phyloP scores from a whole-genome alignment of 2,888 invertebrate species.

The Drosophila mercatorum region DNA sequence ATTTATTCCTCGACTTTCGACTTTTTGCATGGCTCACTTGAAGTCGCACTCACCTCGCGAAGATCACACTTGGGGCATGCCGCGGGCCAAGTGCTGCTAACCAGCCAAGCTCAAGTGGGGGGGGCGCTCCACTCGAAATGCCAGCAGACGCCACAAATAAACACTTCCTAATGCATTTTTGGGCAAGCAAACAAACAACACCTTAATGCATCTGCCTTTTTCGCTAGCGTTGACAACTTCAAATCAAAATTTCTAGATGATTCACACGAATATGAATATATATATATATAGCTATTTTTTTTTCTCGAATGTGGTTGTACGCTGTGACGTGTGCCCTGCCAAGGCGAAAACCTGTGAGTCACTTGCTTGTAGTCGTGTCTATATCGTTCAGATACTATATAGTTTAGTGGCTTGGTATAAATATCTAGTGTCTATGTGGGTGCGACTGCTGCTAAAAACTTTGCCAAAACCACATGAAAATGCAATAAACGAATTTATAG shows the following conservation, averaged over 20 bases:
- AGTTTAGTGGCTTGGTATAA: slow-evolving; percentile 7
- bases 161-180: slow-evolving; percentile 55
- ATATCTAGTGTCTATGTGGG: slow-evolving; percentile 29
- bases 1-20: neutral
- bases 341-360: slow-evolving; percentile 42
- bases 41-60: slow-evolving; percentile 21
- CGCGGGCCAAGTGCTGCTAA: slow-evolving; percentile 39
- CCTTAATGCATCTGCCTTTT: slow-evolving; percentile 50
- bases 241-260: slow-evolving; percentile 39
- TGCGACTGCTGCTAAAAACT: slow-evolving; percentile 30
- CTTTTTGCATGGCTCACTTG: slow-evolving; percentile 65
- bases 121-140: slow-evolving; percentile 48
- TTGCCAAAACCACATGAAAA: slow-evolving; percentile 21
- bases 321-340: slow-evolving; percentile 58
- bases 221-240: slow-evolving; percentile 42
- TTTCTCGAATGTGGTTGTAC: too few relatives aligned
- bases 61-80: slow-evolving; percentile 35
- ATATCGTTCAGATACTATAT: slow-evolving; percentile 25
- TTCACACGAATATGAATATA: slow-evolving; percentile 26
- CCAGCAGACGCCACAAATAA: slow-evolving; percentile 49
- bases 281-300: too few relatives aligned
- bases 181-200: slow-evolving; percentile 13
- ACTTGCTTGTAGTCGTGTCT: slow-evolving; percentile 27
- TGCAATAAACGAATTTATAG: slow-evolving; percentile 43
- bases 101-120: slow-evolving; percentile 58